phyloP scores from a whole-genome alignment of 2,888 invertebrate species.

The Hirtodrosophila cameraria region DNA sequence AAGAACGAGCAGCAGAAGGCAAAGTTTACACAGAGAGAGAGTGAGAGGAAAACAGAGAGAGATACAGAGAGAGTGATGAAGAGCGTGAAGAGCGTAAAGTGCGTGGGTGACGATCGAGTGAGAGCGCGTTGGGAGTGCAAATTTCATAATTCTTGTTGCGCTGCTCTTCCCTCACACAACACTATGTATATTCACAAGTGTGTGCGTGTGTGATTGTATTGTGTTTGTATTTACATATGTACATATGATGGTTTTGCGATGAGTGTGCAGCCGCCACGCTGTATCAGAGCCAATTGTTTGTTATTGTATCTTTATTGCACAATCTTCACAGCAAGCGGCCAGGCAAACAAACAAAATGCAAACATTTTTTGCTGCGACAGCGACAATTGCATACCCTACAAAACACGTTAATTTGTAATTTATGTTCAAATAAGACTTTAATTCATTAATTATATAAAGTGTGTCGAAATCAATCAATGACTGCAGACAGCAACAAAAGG shows the following conservation, averaged over 20 bases:
- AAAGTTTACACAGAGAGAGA: slow-evolving; percentile 6
- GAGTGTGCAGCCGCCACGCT: slow-evolving; percentile 47
- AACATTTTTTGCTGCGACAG: not conserved
- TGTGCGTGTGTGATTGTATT: slow-evolving; percentile 1
- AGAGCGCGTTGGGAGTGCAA: slow-evolving; percentile 31
- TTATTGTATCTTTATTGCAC: slow-evolving; percentile 72
- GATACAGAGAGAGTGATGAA: slow-evolving; percentile 5
- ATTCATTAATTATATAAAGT: slow-evolving; percentile 7
- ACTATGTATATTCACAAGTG: not conserved
- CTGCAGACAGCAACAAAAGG: not conserved
- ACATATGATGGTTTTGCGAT: slow-evolving; percentile 17
- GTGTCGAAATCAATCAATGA: slow-evolving; percentile 5
- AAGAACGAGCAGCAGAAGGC: slow-evolving; percentile 11
- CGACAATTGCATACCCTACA: slow-evolving; percentile 10
- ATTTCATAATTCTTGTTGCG: slow-evolving; percentile 53
- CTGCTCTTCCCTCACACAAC: not conserved
- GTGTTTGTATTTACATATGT: too few relatives aligned
- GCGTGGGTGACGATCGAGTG: slow-evolving; percentile 52
- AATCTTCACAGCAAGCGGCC: slow-evolving; percentile 61
- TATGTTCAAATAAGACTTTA: not conserved
- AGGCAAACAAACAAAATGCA: slow-evolving; percentile 36
- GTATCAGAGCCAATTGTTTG: slow-evolving; percentile 62
- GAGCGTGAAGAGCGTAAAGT: not conserved
- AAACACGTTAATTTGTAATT: not conserved
- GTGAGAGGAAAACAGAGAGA: slow-evolving; percentile 5